Evolutionary conservation across 2,888 invertebrate species (phyloP), one percentile per base, ranked within the genome.

Genomic region (Meghimatium bilineatum): DNA sequence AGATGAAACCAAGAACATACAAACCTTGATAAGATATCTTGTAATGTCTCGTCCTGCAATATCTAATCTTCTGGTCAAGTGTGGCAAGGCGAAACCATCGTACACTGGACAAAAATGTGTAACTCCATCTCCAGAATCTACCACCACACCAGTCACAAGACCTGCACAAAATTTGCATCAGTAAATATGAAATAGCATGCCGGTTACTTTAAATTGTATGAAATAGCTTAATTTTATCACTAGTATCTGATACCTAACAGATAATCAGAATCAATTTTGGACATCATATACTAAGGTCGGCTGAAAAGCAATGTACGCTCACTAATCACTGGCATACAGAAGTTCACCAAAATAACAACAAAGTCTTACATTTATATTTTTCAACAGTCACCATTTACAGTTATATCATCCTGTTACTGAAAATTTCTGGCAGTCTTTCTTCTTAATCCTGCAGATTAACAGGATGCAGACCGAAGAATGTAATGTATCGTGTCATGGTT

Each of bases 71-170:
- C 97, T 95, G 0, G 99, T 99, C 81, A 99, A 95, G 95, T 99
- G 99, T 0, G 98, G 98, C 88, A 99, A 94, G 0, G 99, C 97
- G 93, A 97, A 99, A 91, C 98, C 98, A 93, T 99, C 98, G 92
- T 98, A 99, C 1, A 99, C 99, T 0, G 99, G 99, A 93, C 99
- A 99, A 87, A 99, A 99, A 94, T 99, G 99, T 6, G 99, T 99
- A 0, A 99, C 99, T 75, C 99, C 99, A 93, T 99, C 99, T 0
- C 99, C 99, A 8, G 98, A 98, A 94, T 99, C 99, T 0, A 99
- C 98, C 0, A 99, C 99, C 0, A 99, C 98, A 23, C 99, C 99
- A 23, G 99, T 99, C 85, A 99, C 95, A 32, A 99, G 95, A 79
- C 99, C 94, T 94, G 87, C 52, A 49, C 29, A 52, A 52, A 72